Evolutionary conservation across 2,888 invertebrate genomes (phyloP), one percentile per base, ranked within the genome.

Genomic region (Ypsolopha sequella): DNA sequence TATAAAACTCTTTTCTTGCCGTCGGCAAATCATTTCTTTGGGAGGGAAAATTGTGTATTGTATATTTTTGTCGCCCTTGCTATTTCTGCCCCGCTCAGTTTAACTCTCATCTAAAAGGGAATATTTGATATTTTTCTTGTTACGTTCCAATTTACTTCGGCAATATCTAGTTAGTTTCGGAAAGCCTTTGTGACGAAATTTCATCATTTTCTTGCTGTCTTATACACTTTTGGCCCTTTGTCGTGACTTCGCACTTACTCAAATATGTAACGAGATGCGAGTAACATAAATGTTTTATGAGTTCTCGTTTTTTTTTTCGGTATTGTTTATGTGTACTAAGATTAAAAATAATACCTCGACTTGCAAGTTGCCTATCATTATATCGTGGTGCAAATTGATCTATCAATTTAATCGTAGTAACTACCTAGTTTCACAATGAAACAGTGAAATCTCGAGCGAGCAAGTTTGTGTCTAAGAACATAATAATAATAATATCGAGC

Each of bases 121-220:
- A 53, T 53, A 53, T 53, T 49, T 53, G 53, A 55, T 55, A 53
- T 55, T 50, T 53, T 52, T 53, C 46, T 53, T 50, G 50, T 53
- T 48, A 50, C 45, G 13, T 35, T 41, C 52, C 53, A 53, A 53
- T 55, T 55, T 55, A 36, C 44, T 38, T 11, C 36, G 48, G 47
- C 47, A 53, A 51, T 51, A 51, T 50, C 50, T 36, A 47, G 45
- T 46, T 36, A 47, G 45, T 46, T 46, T 47, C 11, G 9, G 39
- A 46, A 39, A 41, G 48, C 50, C 52, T 52, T 52, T 52, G 52
- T 50, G 52, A 24, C 36, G 38, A 7, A 52, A 49, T 52, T 45
- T 46, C 51, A 51, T 45, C 44, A 36, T 7, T 34, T 46, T 39
- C 14, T 43, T 43, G 14, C 9, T 43, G 14, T 24, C 4, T 24